A percentile compares a stretch with the other conserved stretches of the same genome.
Conservation (phyloP, 2,113 vertebrate genomes). For the Psittacara wagleri region DNA sequence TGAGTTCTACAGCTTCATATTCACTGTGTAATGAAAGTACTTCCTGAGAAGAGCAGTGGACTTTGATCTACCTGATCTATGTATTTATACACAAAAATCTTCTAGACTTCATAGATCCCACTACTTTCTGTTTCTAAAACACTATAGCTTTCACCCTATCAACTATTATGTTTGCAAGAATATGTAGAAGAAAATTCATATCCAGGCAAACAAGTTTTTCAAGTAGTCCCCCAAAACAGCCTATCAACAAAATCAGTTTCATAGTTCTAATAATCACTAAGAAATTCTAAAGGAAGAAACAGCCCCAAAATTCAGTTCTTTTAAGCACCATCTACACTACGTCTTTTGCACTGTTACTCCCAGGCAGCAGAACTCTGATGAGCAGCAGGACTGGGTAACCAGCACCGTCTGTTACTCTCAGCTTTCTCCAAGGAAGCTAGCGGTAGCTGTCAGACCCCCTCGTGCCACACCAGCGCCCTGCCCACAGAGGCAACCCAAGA, state of each 20-base stretch:
- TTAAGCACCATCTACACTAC: neutral
- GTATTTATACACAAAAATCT: neutral
- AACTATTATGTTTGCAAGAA: neutral
- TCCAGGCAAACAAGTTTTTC: neutral
- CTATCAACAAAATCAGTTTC: neutral
- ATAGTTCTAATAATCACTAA: neutral
- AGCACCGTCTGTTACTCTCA: neutral
- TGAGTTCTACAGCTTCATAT: neutral
- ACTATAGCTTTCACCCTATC: neutral
- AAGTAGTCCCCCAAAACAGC: neutral
- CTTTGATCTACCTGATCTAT: neutral
- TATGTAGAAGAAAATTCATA: neutral
- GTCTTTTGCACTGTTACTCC: neutral
- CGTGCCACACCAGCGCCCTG: neutral
- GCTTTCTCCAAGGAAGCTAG: neutral
- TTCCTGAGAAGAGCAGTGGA: neutral
- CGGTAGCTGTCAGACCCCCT: neutral
- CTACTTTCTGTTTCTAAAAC: neutral
- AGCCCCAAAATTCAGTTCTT: neutral
- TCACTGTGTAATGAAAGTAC: fast-evolving
- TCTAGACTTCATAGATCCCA: neutral
- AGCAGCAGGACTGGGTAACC: neutral
- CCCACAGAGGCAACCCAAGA: neutral
- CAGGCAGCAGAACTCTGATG: neutral
- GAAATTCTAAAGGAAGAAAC: neutral